Conservation (phyloP, 2,113 vertebrate genomes). For the Candoia aspera region DNA sequence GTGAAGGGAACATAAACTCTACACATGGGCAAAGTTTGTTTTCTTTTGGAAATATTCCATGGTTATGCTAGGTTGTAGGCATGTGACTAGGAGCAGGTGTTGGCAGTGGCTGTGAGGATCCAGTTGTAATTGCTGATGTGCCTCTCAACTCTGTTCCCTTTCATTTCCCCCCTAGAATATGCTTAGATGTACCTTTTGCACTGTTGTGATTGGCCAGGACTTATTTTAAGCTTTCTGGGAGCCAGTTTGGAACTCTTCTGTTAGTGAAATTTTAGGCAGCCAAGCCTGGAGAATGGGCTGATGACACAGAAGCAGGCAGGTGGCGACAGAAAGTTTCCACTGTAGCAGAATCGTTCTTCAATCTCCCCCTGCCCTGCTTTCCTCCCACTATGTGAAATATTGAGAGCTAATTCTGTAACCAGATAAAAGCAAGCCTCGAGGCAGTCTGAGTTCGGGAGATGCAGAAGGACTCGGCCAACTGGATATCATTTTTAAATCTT, state of each 20-base stretch:
- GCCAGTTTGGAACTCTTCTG: not conserved
- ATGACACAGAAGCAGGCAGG: not conserved
- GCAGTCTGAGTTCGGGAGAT: not conserved
- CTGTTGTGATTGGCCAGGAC: not conserved
- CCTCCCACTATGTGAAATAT: not conserved
- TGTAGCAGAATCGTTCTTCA: not conserved
- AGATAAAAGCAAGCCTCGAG: fast-evolving
- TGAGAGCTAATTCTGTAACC: not conserved
- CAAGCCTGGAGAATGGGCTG: fast-evolving
- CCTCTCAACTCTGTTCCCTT: not conserved
- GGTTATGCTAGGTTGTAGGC: not conserved
- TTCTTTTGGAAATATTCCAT: not conserved
- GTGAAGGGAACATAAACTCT: not conserved
- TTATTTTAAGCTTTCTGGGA: slow-evolving; percentile 7
- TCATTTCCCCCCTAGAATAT: not conserved
- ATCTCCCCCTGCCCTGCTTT: not conserved
- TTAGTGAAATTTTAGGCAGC: not conserved
- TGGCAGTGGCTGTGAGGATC: not conserved
- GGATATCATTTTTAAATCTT: not conserved
- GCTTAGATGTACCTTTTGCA: not conserved
- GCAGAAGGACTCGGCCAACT: not conserved
- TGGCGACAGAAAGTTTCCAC: slow-evolving; percentile 15
- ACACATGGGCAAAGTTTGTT: not conserved
- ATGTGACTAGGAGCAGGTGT: not conserved
- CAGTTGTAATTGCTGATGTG: not conserved